These are phyloP conservation scores for Varanus komodoensis DNA, from an alignment of 2,113 vertebrate species.

Conservation along the genomic window DNA sequence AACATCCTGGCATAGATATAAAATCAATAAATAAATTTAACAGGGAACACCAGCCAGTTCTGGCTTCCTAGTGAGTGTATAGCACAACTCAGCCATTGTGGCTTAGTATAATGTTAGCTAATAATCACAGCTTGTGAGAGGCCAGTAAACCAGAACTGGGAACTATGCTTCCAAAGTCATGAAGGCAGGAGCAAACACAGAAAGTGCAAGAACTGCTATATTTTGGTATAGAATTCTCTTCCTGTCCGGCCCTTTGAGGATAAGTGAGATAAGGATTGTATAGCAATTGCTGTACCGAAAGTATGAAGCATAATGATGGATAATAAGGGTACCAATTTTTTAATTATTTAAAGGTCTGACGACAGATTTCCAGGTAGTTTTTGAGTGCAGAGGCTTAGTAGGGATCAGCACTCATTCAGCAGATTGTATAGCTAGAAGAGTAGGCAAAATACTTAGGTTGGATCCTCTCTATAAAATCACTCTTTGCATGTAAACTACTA, in stretches of 20 bases:
- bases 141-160: neutral
- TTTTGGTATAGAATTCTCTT: neutral
- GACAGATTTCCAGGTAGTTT: neutral
- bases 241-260: neutral
- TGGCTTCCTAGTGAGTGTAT: neutral
- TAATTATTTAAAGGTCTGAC: neutral
- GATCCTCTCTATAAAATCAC: neutral
- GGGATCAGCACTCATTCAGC: neutral
- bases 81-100: neutral
- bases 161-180: neutral
- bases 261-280: neutral
- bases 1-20: too few species aligned
- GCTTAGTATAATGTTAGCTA: neutral
- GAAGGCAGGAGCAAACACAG: neutral
- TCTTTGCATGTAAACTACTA: constrained; percentile 7
- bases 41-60: neutral
- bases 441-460: neutral
- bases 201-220: neutral
- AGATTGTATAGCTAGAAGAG: neutral
- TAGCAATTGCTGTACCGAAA: neutral
- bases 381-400: neutral
- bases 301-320: neutral
- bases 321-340: neutral
- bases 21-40: neutral
- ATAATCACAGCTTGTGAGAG: neutral